phyloP scores from a whole-genome alignment of 2,113 vertebrate species.

The Spheniscus mendiculus region DNA sequence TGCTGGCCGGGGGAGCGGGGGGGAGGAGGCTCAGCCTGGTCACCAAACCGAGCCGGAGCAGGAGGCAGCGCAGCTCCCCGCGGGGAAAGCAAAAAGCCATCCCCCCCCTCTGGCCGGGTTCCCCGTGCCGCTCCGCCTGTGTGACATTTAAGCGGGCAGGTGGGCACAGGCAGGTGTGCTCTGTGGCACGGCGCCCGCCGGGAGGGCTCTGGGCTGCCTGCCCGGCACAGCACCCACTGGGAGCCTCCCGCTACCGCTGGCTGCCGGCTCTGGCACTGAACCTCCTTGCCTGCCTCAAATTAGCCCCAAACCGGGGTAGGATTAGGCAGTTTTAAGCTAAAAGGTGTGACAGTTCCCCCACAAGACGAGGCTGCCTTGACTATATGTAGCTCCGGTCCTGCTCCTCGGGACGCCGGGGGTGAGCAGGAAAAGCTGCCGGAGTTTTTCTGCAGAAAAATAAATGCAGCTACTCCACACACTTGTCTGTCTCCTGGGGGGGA shows the following conservation, averaged over 20 bases:
- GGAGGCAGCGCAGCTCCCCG: accelerated
- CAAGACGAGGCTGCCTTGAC: neutral
- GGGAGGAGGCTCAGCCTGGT: neutral
- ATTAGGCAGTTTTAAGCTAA: neutral
- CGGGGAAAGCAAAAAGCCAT: accelerated
- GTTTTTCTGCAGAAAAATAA: neutral
- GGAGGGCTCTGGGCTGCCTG: slow-evolving; percentile 16
- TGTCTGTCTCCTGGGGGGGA: neutral
- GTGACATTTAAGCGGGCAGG: neutral
- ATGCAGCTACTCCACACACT: accelerated
- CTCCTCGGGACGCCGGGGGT: accelerated
- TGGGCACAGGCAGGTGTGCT: neutral
- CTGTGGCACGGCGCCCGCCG: accelerated
- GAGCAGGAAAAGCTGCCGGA: neutral
- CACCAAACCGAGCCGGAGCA: neutral
- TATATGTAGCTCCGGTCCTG: accelerated
- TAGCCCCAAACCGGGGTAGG: neutral
- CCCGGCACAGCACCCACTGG: neutral
- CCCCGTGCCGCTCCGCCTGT: neutral
- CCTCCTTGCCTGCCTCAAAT: neutral
- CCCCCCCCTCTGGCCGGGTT: accelerated
- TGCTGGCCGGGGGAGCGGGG: accelerated
- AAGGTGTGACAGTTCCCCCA: neutral
- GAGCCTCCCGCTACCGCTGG: neutral
- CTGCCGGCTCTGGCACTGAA: neutral